Percentiles rank a stretch among this genome's conserved stretches.
Conservation (phyloP, 2,113 vertebrate genomes). For the Malurus elegans region DNA sequence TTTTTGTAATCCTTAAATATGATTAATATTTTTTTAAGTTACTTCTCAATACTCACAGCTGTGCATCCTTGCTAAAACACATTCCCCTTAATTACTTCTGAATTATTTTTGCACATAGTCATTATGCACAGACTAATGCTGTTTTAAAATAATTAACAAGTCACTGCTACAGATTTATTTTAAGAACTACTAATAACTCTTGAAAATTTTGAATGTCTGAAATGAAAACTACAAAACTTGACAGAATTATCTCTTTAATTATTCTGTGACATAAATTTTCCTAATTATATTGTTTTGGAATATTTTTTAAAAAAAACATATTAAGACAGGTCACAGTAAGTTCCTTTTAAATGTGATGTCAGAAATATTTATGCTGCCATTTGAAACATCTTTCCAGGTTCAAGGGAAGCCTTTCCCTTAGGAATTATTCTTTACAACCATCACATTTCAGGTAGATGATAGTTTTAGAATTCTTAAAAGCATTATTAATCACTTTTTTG, state of each 20-base stretch:
- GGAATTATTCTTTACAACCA: not conserved
- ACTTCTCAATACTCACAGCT: not conserved
- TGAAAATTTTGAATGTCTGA: not conserved
- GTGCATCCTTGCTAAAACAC: not conserved
- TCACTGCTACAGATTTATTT: not conserved
- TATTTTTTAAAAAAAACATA: not conserved
- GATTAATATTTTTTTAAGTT: not conserved
- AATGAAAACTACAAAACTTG: not conserved
- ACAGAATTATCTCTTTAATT: not conserved
- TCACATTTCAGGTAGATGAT: not conserved
- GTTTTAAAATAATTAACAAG: not conserved
- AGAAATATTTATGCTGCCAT: not conserved
- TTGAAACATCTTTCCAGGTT: not conserved
- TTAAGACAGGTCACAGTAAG: not conserved
- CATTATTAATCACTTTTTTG: not conserved
- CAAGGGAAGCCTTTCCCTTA: not conserved
- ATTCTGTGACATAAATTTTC: not conserved
- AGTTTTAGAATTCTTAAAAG: not conserved
- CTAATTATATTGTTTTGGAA: not conserved
- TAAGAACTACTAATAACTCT: not conserved
- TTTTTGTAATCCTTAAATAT: not conserved
- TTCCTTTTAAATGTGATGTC: not conserved
- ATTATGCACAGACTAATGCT: not conserved
- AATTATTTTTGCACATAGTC: not conserved
- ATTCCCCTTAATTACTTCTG: not conserved